A percentile compares a stretch with the other conserved stretches of the same genome.
phyloP scores from a whole-genome alignment of 2,113 vertebrate genomes.

The Theristicus caerulescens region DNA sequence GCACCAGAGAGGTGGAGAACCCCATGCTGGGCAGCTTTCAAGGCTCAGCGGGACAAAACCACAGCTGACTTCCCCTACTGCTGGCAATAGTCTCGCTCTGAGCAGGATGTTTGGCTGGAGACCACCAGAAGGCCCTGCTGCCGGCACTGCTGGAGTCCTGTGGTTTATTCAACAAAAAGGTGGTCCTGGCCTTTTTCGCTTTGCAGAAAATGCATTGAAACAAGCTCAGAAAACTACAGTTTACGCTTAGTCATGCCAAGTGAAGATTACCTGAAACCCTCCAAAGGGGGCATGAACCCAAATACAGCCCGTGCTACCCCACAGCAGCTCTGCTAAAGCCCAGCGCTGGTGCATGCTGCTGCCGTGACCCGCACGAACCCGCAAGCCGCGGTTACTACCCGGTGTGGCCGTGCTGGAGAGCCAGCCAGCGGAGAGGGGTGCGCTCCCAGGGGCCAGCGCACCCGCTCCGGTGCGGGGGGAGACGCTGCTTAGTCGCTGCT shows the following conservation, averaged over 20 bases:
- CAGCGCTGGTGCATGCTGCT: background rate
- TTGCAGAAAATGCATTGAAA: background rate
- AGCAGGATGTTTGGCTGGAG: background rate
- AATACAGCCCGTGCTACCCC: accelerated
- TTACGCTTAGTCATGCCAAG: background rate
- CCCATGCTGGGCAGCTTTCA: background rate
- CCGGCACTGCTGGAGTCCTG: background rate
- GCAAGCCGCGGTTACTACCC: background rate
- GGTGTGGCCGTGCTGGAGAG: background rate
- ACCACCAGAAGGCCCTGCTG: background rate
- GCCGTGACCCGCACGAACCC: background rate
- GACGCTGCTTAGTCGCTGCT: background rate
- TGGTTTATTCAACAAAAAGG: background rate
- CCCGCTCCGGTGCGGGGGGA: background rate
- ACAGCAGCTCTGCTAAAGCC: background rate
- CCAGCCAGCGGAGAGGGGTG: background rate
- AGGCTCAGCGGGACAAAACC: background rate
- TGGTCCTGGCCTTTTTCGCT: background rate
- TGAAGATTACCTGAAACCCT: background rate
- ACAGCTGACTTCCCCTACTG: background rate
- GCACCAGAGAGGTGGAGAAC: background rate
- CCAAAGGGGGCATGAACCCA: background rate
- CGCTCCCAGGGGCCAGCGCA: background rate
- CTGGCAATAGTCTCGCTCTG: background rate
- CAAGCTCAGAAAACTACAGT: background rate